phyloP scores from a whole-genome alignment of 2,113 vertebrate genomes.

The Petaurus breviceps region DNA sequence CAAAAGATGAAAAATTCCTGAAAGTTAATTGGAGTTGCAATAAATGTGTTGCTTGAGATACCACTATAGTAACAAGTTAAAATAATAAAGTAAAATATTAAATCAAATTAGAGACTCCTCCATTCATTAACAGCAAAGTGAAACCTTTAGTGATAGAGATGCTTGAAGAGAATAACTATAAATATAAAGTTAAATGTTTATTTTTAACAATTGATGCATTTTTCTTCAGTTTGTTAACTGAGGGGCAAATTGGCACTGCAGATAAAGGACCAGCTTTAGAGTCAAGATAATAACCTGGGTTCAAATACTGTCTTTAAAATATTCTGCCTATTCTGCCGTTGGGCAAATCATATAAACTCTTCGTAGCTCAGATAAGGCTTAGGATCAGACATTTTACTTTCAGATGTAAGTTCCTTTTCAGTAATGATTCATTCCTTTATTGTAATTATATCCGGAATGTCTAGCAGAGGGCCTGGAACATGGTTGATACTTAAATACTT shows the following conservation, averaged over 20 bases:
- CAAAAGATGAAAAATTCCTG: not conserved
- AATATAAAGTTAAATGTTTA: not conserved
- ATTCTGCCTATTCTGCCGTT: not conserved
- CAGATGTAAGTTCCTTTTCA: not conserved
- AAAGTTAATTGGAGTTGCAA: constrained; percentile 37
- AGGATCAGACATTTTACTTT: not conserved
- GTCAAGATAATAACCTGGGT: not conserved
- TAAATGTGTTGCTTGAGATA: constrained; percentile 7
- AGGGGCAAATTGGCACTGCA: not conserved
- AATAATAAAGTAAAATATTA: not conserved
- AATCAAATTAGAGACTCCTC: not conserved
- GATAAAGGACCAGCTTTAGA: too few relatives aligned
- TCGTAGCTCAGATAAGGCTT: not conserved
- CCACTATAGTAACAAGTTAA: not conserved
- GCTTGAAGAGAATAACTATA: not conserved
- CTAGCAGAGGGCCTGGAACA: not conserved
- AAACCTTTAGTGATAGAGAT: not conserved
- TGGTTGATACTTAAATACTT: not conserved
- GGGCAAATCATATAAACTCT: not conserved
- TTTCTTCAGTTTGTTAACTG: not conserved
- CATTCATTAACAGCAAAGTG: constrained; percentile 1
- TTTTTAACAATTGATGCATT: not conserved
- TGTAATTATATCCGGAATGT: not conserved
- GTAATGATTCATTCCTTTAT: not conserved
- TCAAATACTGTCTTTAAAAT: not conserved